phyloP scores from a whole-genome alignment of 2,888 invertebrate species.

The Mylabris sibirica region DNA sequence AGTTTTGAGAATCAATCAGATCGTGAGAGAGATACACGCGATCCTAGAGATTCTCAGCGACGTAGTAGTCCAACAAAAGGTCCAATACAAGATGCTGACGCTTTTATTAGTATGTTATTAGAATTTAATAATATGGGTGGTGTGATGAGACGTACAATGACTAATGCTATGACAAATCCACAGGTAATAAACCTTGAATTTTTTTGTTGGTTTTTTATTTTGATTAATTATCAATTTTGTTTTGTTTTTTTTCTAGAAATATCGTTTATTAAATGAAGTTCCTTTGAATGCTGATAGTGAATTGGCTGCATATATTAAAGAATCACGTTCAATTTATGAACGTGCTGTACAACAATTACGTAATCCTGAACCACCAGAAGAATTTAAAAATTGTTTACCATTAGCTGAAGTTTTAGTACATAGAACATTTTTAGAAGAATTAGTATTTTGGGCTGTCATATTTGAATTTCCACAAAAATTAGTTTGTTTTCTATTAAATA shows the following conservation, averaged over 20 bases:
- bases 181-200: conserved; percentile 63
- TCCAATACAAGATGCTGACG: conserved; percentile 85
- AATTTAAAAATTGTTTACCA: conserved; percentile 82
- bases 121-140: conserved; percentile 97
- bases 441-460: conserved; percentile 98
- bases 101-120: conserved; percentile 88
- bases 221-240: conserved; percentile 5
- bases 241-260: conserved; percentile 66
- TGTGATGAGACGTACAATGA: conserved; percentile 93
- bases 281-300: conserved; percentile 71
- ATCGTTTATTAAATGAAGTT: conserved; percentile 73
- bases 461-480: conserved; percentile 97
- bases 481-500: conserved; percentile 91
- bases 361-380: conserved; percentile 72
- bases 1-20: neutral
- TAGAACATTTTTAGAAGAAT: conserved; percentile 88
- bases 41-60: neutral
- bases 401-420: conserved; percentile 81
- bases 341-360: conserved; percentile 83
- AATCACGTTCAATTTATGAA: conserved; percentile 79
- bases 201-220: neutral
- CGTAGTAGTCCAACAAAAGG: conserved; percentile 51
- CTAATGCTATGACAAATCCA: conserved; percentile 86
- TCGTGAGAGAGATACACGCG: neutral
- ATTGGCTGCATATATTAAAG: conserved; percentile 76